Evolutionary conservation across 2,113 vertebrate genomes (phyloP), one percentile per base, ranked within the genome.

Genomic region (Ictidomys tridecemlineatus): DNA sequence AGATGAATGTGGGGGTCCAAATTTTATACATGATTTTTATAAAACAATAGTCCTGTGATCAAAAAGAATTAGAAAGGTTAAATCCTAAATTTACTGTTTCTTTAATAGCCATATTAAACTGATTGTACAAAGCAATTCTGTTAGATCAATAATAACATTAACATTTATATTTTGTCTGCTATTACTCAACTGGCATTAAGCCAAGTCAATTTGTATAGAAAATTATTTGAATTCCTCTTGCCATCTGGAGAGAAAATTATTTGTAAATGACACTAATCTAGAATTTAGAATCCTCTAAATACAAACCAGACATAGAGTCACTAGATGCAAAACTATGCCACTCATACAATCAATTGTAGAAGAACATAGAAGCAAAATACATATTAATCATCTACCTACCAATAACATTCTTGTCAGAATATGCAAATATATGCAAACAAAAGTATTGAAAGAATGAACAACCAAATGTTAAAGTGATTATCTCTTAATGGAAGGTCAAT

Each of bases 111-210:
- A 80, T 28, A 56, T 87, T 88, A 94, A 26, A 97, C 4, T 63
- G 73, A 97, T 91, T 96, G 63, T 96, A 96, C 76, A 80, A 95
- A 58, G 3, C 61, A 76, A 98, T 95, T 97, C 90, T 78, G 83
- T 95, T 90, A 97, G 93, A 96, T 93, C 42, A 97, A 94, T 86
- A 96, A 96, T 97, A 94, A 77, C 90, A 97, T 93, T 86, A 96
- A 8, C 95, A 73, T 97, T 98, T 96, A 58, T 92, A 96, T 96
- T 95, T 91, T 72, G 37, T 91, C 82, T 97, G 73, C 26, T 97
- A 70, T 82, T 92, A 94, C 96, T 96, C 70, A 93, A 98, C 48
- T 97, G 91, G 73, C 88, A 97, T 92, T 80, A 97, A 48, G 37
- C 37, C 91, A 97, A 95, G 77, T 95, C 91, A 85, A 74, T 84